Evolutionary conservation across 2,797 vertebrate genomes (phyloP).

Genomic region (Acanthurus lineatus): DNA sequence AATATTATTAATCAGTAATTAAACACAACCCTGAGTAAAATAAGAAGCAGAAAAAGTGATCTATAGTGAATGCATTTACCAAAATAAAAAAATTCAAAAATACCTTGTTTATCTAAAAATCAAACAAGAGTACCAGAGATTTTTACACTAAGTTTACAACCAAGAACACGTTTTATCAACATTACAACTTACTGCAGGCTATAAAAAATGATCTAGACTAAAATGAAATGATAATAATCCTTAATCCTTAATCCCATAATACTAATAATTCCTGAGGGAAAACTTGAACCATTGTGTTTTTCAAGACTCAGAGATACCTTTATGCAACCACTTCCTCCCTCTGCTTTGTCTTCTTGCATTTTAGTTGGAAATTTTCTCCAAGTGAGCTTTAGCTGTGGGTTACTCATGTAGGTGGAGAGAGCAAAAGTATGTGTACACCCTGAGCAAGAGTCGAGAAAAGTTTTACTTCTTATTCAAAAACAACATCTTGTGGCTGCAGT

Average conservation of each 20-base stretch:
- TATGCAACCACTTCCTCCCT: neutral
- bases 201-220: neutral
- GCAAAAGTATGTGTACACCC: neutral
- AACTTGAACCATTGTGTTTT: neutral
- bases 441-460: slow-evolving; percentile 22
- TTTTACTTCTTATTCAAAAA: slow-evolving; percentile 14
- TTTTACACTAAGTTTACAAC: too few relatives aligned
- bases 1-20: neutral
- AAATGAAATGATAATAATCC: neutral
- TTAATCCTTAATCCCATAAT: too few relatives aligned
- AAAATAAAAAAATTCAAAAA: too few relatives aligned
- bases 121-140: neutral
- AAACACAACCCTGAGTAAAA: neutral
- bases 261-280: neutral
- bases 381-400: neutral
- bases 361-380: slow-evolving; percentile 1
- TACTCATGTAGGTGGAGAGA: slow-evolving; percentile 15
- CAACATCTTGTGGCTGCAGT: neutral
- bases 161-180: neutral
- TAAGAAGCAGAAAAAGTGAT: neutral
- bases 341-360: neutral
- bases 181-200: neutral
- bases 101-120: too few relatives aligned
- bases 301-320: neutral
- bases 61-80: too few relatives aligned